Percentiles rank a stretch among this genome's conserved stretches.
phyloP scores from a whole-genome alignment of 1,140 invertebrate genomes.

The Drosophila nannoptera region DNA sequence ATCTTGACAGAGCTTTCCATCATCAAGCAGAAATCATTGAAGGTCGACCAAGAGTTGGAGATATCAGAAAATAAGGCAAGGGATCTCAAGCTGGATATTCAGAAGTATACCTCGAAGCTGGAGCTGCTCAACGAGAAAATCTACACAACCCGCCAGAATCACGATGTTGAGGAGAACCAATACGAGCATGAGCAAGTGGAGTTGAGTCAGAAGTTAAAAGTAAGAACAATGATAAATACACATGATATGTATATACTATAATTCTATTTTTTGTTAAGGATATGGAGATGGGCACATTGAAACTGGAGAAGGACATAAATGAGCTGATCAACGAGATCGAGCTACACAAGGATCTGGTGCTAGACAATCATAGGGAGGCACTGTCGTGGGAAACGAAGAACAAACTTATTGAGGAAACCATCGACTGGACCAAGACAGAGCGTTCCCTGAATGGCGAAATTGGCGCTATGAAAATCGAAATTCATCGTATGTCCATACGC shows the following conservation, averaged over 20 bases:
- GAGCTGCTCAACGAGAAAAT: slow-evolving; percentile 82
- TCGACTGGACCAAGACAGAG: slow-evolving; percentile 84
- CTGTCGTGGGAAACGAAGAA: slow-evolving; percentile 90
- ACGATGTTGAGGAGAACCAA: slow-evolving; percentile 82
- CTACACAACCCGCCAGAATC: slow-evolving; percentile 82
- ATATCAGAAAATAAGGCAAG: slow-evolving; percentile 81
- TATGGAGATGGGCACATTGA: slow-evolving; percentile 83
- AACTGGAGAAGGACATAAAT: slow-evolving; percentile 84
- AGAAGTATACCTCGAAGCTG: slow-evolving; percentile 82
- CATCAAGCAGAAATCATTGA: slow-evolving; percentile 86
- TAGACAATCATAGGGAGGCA: slow-evolving; percentile 84
- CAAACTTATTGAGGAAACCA: slow-evolving; percentile 85
- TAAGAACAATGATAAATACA: slow-evolving; percentile 60
- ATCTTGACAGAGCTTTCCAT: slow-evolving; percentile 83
- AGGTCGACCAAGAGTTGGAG: slow-evolving; percentile 83
- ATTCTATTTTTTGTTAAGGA: slow-evolving; percentile 74
- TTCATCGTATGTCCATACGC: slow-evolving; percentile 89
- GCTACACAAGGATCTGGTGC: slow-evolving; percentile 82
- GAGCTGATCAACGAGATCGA: slow-evolving; percentile 84
- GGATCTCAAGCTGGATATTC: slow-evolving; percentile 82
- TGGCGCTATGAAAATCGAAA: slow-evolving; percentile 87
- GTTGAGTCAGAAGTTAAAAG: slow-evolving; percentile 80
- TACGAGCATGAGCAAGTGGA: slow-evolving; percentile 82
- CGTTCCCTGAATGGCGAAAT: slow-evolving; percentile 83
- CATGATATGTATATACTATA: slow-evolving; percentile 58